Evolutionary conservation across 2,797 vertebrate genomes (phyloP).

Genomic region (Discoglossus pictus): DNA sequence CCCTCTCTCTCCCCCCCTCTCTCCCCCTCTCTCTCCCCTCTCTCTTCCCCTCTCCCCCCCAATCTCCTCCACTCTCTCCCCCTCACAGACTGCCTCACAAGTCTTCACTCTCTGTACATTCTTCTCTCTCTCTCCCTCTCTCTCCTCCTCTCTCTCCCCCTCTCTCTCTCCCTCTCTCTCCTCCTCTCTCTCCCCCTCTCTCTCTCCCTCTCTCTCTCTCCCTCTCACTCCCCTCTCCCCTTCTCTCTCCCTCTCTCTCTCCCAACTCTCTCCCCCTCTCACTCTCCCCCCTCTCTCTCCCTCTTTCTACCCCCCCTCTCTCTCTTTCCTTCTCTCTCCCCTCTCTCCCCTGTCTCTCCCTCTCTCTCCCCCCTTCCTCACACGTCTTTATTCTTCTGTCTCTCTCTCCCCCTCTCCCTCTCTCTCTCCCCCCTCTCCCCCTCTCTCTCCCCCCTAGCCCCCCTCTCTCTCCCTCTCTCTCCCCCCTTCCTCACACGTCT

Average conservation of each 20-base stretch:
- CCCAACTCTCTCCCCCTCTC: not conserved
- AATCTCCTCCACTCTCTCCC: not conserved
- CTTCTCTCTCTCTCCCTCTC: not conserved
- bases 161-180: not conserved
- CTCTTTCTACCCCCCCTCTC: not conserved
- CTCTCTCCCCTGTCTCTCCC: not conserved
- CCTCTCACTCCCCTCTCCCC: not conserved
- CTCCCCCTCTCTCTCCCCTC: not conserved
- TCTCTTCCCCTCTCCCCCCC: not conserved
- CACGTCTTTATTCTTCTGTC: not conserved
- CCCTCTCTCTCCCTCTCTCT: not conserved
- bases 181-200: not conserved
- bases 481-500: not conserved
- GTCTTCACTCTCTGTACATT: not conserved
- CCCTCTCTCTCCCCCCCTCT: not conserved
- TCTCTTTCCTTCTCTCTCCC: not conserved
- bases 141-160: not conserved
- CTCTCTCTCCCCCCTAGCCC: not conserved
- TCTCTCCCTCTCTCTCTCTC: not conserved
- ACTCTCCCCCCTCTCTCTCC: not conserved
- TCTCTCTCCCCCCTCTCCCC: not conserved
- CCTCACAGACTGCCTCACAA: not conserved
- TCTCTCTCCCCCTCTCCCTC: not conserved
- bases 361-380: not conserved
- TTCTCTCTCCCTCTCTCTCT: not conserved